Evolutionary conservation across 1,140 invertebrate species (phyloP).

Genomic region (Drosophila pruinosa): DNA sequence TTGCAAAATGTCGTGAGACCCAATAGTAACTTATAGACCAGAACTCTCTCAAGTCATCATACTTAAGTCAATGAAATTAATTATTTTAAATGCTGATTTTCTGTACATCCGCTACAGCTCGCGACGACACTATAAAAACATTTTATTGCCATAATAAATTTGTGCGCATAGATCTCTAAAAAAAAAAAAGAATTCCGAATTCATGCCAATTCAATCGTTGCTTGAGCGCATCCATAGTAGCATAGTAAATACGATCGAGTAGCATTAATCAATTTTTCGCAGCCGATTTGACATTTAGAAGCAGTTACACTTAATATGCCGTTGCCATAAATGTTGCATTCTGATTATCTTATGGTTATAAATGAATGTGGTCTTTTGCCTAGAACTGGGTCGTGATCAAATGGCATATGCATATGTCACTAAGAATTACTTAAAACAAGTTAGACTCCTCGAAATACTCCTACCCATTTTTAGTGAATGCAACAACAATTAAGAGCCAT

Average conservation of each 20-base stretch:
- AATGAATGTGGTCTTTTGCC: too few relatives aligned
- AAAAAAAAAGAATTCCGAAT: too few relatives aligned
- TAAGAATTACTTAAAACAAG: too few relatives aligned
- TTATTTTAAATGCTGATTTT: constrained; percentile 47
- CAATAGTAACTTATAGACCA: background rate
- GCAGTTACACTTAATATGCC: constrained; percentile 45
- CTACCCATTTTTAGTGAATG: too few relatives aligned
- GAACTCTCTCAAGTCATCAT: constrained; percentile 14
- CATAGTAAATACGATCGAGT: constrained; percentile 52
- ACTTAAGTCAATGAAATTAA: constrained; percentile 58
- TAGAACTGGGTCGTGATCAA: constrained; percentile 66
- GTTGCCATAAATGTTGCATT: constrained; percentile 63
- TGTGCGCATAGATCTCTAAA: constrained; percentile 52
- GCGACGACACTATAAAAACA: constrained; percentile 45
- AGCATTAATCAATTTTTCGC: constrained; percentile 63
- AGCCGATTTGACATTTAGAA: constrained; percentile 62
- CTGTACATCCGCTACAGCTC: background rate
- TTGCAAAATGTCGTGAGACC: constrained; percentile 43
- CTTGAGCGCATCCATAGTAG: background rate
- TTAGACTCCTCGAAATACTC: too few relatives aligned
- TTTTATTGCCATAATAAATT: constrained; percentile 50
- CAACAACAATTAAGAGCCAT: too few relatives aligned
- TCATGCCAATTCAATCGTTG: too few relatives aligned
- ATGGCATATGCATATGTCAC: too few relatives aligned
- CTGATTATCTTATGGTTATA: too few relatives aligned